Percentiles rank a stretch among this genome's conserved stretches.
Evolutionary conservation across 53 echinoderm and acorn worm species (phyloP).

Genomic region (Actinopyga echinites): DNA sequence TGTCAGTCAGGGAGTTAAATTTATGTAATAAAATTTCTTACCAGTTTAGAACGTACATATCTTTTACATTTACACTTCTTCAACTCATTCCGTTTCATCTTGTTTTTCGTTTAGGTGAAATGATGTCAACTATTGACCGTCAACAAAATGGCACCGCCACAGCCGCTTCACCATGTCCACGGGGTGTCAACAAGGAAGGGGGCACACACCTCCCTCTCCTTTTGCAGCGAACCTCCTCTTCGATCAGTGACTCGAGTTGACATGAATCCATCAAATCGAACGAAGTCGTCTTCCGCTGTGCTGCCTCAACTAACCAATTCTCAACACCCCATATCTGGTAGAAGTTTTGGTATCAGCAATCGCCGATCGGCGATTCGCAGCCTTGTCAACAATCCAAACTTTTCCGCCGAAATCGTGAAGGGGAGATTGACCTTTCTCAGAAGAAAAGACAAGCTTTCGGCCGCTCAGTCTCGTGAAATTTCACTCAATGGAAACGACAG

Average conservation of each 20-base stretch:
- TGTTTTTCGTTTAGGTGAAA: no score
- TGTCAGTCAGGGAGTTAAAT: no score
- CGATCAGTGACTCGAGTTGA: background rate
- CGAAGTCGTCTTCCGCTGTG: background rate
- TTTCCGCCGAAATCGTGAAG: background rate
- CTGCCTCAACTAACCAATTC: background rate
- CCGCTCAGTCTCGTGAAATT: no score
- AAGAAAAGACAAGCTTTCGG: background rate
- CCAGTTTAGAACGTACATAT: no score
- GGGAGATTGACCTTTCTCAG: background rate
- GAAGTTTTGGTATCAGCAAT: background rate
- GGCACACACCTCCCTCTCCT: background rate
- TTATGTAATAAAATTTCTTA: no score
- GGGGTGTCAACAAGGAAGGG: background rate
- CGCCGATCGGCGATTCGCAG: slow-evolving; percentile 1
- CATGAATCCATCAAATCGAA: background rate
- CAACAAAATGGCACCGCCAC: slow-evolving; percentile 9
- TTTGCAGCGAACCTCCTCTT: slow-evolving; percentile 1
- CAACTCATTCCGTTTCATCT: no score
- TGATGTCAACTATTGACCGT: no score
- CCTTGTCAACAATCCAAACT: slow-evolving; percentile 27
- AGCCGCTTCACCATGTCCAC: background rate
- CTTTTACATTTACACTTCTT: no score
- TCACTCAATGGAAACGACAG: background rate
- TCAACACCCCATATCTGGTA: background rate